These are phyloP conservation scores for Gymnodraco acuticeps DNA, from an alignment of 2,797 vertebrate genomes.

Conservation along the genomic window DNA sequence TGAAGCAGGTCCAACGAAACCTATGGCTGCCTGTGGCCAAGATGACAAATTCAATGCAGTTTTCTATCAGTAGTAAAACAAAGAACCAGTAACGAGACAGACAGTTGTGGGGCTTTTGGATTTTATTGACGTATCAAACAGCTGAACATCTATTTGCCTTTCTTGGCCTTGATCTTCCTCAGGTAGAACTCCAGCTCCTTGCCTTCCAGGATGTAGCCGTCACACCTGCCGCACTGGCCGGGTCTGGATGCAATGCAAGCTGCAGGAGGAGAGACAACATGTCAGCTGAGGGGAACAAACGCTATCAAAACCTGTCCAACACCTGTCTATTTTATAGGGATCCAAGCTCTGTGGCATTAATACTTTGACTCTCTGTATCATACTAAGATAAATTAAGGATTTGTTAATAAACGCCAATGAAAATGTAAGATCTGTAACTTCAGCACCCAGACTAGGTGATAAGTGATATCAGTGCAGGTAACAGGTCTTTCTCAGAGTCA, in stretches of 20 bases:
- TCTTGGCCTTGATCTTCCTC: conserved; percentile 99
- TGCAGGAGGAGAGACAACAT: conserved; percentile 63
- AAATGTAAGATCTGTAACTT: too few species aligned
- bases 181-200: conserved; percentile 98
- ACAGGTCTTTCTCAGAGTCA: conserved; percentile 88
- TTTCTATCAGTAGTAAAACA: too few species aligned
- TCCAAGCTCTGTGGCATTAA: too few species aligned
- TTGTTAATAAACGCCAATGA: too few species aligned
- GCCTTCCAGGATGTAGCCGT: conserved; percentile 96
- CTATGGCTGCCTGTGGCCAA: too few species aligned
- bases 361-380: too few species aligned
- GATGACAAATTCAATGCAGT: too few species aligned
- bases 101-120: conserved; percentile 55
- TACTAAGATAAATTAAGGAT: too few species aligned
- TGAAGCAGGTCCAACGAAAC: too few species aligned
- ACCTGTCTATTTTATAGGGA: too few species aligned
- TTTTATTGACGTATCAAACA: conserved; percentile 84
- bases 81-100: conserved; percentile 10
- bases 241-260: conserved; percentile 91
- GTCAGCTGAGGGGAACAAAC: neutral
- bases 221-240: conserved; percentile 91
- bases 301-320: too few species aligned
- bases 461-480: neutral
- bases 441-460: too few species aligned
- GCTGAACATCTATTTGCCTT: conserved; percentile 96